Conservation (phyloP, 1,140 invertebrate genomes). For the Phocides pigmalion region DNA sequence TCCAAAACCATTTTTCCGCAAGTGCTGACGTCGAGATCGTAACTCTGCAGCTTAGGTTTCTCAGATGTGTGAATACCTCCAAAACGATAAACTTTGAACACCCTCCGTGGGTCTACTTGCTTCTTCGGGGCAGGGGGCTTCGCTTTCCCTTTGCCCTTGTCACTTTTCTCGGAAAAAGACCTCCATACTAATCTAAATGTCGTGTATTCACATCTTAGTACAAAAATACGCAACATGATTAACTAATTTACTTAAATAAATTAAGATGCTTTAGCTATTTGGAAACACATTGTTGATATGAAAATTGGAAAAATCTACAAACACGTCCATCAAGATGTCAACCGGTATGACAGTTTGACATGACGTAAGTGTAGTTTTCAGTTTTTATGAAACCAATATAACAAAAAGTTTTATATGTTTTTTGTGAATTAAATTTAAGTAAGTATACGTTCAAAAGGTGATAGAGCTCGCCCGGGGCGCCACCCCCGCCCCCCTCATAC, state of each 20-base stretch:
- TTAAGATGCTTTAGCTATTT: neutral
- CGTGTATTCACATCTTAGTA: constrained; percentile 2
- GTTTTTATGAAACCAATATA: too few species aligned
- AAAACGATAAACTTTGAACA: constrained; percentile 70
- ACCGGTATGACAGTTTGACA: too few species aligned
- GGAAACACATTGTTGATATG: neutral
- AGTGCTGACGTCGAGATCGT: constrained; percentile 89
- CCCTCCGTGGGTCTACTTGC: constrained; percentile 69
- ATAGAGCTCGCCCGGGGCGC: too few species aligned
- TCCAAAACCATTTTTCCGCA: constrained; percentile 94
- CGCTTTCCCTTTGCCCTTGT: constrained; percentile 4
- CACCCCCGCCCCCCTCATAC: too few species aligned
- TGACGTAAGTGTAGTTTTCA: too few species aligned
- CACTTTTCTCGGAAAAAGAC: constrained; percentile 6
- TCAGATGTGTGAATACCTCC: constrained; percentile 78
- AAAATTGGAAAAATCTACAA: neutral
- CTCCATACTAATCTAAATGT: constrained; percentile 10
- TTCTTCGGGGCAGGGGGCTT: constrained; percentile 82
- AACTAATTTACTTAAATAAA: neutral
- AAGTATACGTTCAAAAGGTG: too few species aligned
- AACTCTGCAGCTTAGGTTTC: constrained; percentile 90
- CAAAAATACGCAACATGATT: constrained; percentile 12
- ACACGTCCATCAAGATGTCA: too few species aligned
- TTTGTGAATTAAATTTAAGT: too few species aligned
- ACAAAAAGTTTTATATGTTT: too few species aligned